phyloP scores from a whole-genome alignment of 1,140 invertebrate species.

The Drosophila orosa region DNA sequence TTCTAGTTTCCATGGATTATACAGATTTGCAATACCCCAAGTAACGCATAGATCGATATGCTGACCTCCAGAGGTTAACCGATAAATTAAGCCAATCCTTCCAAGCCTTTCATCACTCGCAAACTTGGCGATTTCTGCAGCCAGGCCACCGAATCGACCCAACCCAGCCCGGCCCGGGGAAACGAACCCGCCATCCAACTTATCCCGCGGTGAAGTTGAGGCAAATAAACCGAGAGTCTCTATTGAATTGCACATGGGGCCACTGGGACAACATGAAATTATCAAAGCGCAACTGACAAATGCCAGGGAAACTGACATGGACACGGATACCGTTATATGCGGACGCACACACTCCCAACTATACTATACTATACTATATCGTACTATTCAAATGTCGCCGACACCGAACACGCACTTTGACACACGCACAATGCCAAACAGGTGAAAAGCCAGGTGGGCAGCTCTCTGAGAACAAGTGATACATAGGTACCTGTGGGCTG shows the following conservation, averaged over 20 bases:
- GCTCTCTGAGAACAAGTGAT: constrained; percentile 21
- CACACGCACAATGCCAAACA: constrained; percentile 78
- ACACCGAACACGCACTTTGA: constrained; percentile 76
- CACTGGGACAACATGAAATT: constrained; percentile 74
- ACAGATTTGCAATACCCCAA: not conserved
- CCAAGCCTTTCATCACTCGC: constrained; percentile 11
- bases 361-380: constrained; percentile 7
- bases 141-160: not conserved
- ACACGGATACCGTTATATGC: constrained; percentile 58
- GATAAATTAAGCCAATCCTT: constrained; percentile 11
- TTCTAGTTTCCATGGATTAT: not conserved
- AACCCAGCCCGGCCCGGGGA: constrained; percentile 5
- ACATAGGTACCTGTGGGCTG: constrained; percentile 2
- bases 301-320: constrained; percentile 62
- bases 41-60: not conserved
- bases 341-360: constrained; percentile 3
- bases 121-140: constrained; percentile 4
- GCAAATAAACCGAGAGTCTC: constrained; percentile 25
- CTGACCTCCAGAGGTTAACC: not conserved
- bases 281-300: constrained; percentile 76
- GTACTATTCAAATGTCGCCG: constrained; percentile 58
- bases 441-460: constrained; percentile 39
- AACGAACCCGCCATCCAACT: constrained; percentile 12
- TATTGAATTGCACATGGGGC: constrained; percentile 56
- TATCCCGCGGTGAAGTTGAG: constrained; percentile 15